These are phyloP conservation scores for Drosophila anceps DNA, from an alignment of 2,888 invertebrate genomes.

Conservation along the genomic window DNA sequence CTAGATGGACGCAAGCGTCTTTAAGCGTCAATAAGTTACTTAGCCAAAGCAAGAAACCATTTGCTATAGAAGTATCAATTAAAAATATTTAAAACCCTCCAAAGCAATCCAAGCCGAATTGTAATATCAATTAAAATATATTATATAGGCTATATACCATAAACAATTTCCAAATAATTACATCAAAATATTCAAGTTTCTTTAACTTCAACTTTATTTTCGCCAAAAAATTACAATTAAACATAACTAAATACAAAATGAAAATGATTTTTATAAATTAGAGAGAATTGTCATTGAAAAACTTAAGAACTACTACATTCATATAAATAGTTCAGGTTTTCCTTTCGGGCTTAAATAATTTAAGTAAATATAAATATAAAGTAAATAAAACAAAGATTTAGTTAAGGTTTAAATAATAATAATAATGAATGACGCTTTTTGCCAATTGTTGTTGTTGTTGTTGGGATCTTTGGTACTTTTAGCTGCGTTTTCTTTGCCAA, in stretches of 20 bases:
- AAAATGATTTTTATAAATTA: slow-evolving; percentile 43
- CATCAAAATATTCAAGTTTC: slow-evolving; percentile 5
- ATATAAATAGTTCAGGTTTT: slow-evolving; percentile 26
- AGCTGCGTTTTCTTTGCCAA: slow-evolving; percentile 76
- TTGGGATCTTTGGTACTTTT: slow-evolving; percentile 81
- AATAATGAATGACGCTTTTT: slow-evolving; percentile 44
- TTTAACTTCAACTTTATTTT: slow-evolving; percentile 73
- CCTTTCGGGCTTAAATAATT: slow-evolving; percentile 34
- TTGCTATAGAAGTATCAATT: no score
- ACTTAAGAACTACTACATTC: slow-evolving; percentile 31
- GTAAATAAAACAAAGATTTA: slow-evolving; percentile 51
- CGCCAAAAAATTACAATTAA: slow-evolving; percentile 45
- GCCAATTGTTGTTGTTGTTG: slow-evolving; percentile 49
- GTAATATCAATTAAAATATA: neutral
- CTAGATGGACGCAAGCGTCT: no score
- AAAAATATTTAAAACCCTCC: no score
- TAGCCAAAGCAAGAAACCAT: no score
- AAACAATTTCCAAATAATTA: neutral
- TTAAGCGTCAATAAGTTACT: no score
- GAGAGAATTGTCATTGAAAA: slow-evolving; percentile 26
- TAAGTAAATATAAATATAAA: slow-evolving; percentile 40
- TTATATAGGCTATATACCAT: neutral
- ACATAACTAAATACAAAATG: slow-evolving; percentile 49
- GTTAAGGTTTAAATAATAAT: slow-evolving; percentile 39
- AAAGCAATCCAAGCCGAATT: neutral